Conservation (phyloP, 2,113 vertebrate genomes). For the Siniperca chuatsi region DNA sequence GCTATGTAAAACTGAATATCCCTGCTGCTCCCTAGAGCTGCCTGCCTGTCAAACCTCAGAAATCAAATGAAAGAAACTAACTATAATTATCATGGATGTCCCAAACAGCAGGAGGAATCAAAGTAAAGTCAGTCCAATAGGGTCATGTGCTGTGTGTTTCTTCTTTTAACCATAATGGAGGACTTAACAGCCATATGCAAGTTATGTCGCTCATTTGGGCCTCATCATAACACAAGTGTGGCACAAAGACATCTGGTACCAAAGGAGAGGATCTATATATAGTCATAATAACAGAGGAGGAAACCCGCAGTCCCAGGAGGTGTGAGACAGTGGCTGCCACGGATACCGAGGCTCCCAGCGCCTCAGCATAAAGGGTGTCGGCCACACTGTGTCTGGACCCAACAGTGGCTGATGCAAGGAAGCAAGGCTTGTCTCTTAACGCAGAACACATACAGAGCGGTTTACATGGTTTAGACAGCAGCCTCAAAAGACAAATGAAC, state of each 20-base stretch:
- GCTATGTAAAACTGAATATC: background rate
- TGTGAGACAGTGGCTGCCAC: conserved; percentile 70
- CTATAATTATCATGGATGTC: background rate
- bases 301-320: conserved; percentile 69
- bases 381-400: conserved; percentile 21
- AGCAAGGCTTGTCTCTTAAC: background rate
- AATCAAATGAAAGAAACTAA: background rate
- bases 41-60: background rate
- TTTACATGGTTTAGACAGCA: background rate
- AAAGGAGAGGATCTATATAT: conserved; percentile 70
- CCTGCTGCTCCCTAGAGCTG: background rate
- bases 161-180: conserved; percentile 18
- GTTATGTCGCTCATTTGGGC: conserved; percentile 45
- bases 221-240: conserved; percentile 36
- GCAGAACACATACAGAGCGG: background rate
- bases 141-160: background rate
- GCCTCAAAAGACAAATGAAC: conserved; percentile 40
- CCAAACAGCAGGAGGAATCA: background rate
- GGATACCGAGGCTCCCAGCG: conserved; percentile 58
- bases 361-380: conserved; percentile 30
- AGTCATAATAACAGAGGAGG: conserved; percentile 77
- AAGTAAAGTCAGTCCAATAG: background rate
- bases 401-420: background rate
- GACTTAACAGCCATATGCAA: background rate
- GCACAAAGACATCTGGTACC: conserved; percentile 65